Conservation (phyloP, 2,797 vertebrate genomes). For the Muscicapa striata region DNA sequence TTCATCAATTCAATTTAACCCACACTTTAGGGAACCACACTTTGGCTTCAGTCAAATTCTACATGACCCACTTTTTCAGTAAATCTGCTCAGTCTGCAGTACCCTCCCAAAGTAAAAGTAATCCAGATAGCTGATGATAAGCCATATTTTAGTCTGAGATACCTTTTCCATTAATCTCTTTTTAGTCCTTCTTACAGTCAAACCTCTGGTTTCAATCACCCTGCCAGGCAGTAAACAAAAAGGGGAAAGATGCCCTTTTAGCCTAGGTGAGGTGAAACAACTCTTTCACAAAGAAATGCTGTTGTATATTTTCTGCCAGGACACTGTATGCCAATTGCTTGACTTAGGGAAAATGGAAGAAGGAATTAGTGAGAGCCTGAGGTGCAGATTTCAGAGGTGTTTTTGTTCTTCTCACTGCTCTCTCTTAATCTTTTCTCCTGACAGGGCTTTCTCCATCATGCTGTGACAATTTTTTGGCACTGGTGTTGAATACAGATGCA, state of each 20-base stretch:
- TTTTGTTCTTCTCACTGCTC: not conserved
- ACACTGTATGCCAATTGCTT: not conserved
- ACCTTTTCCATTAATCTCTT: not conserved
- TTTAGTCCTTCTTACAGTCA: not conserved
- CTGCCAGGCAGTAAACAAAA: not conserved
- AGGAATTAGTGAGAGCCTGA: conserved; percentile 11
- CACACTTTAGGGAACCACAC: not conserved
- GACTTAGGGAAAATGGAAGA: conserved; percentile 7
- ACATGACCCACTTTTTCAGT: not conserved
- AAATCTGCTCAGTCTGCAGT: not conserved
- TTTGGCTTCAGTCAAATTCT: not conserved
- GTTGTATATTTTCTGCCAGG: not conserved
- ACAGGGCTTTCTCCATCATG: conserved; percentile 18
- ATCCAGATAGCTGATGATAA: not conserved
- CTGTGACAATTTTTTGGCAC: not conserved
- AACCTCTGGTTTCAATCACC: not conserved
- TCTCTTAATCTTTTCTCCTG: conserved; percentile 24
- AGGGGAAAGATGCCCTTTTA: not conserved
- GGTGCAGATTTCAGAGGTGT: not conserved
- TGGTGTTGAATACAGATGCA: conserved; percentile 39
- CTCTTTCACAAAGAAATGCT: not conserved
- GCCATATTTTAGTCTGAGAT: not conserved
- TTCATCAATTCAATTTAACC: not conserved
- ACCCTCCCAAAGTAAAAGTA: not conserved
- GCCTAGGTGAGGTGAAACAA: not conserved